Evolutionary conservation across 2,797 vertebrate genomes (phyloP).

Genomic region (Falco peregrinus): DNA sequence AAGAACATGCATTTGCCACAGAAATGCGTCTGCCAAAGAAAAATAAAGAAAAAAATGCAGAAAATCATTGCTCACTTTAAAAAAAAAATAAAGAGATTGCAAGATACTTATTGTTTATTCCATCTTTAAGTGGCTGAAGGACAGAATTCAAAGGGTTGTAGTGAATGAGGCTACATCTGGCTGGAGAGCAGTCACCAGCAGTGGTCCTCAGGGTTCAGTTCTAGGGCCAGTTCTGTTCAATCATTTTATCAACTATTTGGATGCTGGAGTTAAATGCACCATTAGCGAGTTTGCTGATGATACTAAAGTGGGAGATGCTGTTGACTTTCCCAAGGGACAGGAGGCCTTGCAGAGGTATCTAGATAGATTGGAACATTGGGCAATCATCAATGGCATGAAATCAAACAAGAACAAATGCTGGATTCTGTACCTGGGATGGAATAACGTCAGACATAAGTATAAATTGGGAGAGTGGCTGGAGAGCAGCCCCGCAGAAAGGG

Average conservation of each 20-base stretch:
- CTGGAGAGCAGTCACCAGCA: neutral
- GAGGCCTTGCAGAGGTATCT: too few relatives aligned
- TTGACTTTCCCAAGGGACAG: too few relatives aligned
- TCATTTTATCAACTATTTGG: too few relatives aligned
- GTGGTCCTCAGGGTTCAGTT: neutral
- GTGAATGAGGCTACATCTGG: neutral
- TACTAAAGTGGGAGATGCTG: too few relatives aligned
- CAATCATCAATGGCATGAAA: neutral
- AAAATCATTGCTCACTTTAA: neutral
- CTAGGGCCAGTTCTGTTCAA: neutral
- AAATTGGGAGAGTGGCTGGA: neutral
- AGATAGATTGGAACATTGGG: too few relatives aligned
- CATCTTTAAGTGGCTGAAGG: neutral
- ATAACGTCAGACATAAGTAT: neutral
- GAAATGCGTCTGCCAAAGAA: neutral
- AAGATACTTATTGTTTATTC: neutral
- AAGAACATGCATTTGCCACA: neutral
- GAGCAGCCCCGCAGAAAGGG: neutral
- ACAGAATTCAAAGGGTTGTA: neutral
- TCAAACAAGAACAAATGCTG: neutral
- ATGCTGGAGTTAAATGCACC: too few relatives aligned
- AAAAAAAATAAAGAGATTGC: neutral
- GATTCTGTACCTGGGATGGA: neutral
- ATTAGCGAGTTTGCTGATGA: too few relatives aligned
- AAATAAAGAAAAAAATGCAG: neutral